These are phyloP conservation scores for Novumbra hubbsi DNA, from an alignment of 2,797 vertebrate genomes.

Conservation along the genomic window DNA sequence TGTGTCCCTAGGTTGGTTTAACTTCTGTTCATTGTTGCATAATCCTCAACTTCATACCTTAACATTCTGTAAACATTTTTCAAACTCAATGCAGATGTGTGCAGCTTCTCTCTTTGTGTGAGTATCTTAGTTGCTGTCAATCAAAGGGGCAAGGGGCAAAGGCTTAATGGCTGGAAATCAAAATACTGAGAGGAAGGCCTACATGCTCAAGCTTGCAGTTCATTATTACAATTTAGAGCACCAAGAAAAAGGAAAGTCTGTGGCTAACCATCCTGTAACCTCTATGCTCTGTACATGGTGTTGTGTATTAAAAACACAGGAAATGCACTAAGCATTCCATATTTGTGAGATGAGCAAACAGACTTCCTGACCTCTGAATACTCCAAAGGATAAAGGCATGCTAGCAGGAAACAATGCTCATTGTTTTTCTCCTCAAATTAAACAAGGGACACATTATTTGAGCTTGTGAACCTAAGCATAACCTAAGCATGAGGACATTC, in stretches of 20 bases:
- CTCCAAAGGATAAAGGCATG: constrained; percentile 72
- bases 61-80: too few relatives aligned
- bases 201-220: too few relatives aligned
- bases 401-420: constrained; percentile 54
- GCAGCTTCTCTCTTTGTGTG: too few relatives aligned
- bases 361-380: constrained; percentile 74
- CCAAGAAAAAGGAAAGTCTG: too few relatives aligned
- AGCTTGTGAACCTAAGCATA: constrained; percentile 24
- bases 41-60: neutral
- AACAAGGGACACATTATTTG: constrained; percentile 58
- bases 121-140: too few relatives aligned
- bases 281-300: constrained; percentile 53
- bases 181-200: too few relatives aligned
- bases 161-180: too few relatives aligned
- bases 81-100: too few relatives aligned
- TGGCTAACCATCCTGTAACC: constrained; percentile 69
- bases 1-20: neutral
- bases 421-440: constrained; percentile 49
- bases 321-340: constrained; percentile 68
- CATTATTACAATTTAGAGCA: too few relatives aligned
- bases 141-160: too few relatives aligned
- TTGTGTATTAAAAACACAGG: constrained; percentile 71
- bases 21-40: neutral
- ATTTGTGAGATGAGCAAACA: constrained; percentile 71
- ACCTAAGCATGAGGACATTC: constrained; percentile 39